These are phyloP conservation scores for Ips nitidus DNA, from an alignment of 1,140 invertebrate genomes.

Conservation along the genomic window DNA sequence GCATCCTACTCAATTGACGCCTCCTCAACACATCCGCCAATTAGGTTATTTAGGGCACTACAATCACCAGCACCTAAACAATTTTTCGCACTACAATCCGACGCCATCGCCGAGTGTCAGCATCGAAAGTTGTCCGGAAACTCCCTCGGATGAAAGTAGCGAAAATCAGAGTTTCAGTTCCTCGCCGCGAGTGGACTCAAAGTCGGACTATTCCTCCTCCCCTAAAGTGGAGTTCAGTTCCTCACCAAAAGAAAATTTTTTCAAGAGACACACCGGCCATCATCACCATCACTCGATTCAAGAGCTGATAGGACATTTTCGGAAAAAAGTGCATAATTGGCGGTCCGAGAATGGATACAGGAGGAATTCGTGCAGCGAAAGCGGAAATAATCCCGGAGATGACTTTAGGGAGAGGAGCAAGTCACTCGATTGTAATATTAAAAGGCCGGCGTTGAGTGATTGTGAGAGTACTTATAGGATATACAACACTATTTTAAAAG, in stretches of 20 bases:
- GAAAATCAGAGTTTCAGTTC: slow-evolving; percentile 47
- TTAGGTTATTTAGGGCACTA: slow-evolving; percentile 34
- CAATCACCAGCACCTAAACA: slow-evolving; percentile 33
- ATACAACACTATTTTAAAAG: slow-evolving; percentile 74
- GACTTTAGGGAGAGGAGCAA: slow-evolving; percentile 75
- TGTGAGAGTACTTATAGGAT: slow-evolving; percentile 80
- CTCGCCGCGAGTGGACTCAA: slow-evolving; percentile 32
- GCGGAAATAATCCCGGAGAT: slow-evolving; percentile 57
- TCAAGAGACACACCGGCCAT: slow-evolving; percentile 39
- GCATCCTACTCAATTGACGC: slow-evolving; percentile 22
- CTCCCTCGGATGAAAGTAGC: slow-evolving; percentile 35
- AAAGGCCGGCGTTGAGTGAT: slow-evolving; percentile 56
- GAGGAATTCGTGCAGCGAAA: slow-evolving; percentile 53
- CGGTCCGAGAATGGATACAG: slow-evolving; percentile 54
- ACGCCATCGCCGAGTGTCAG: slow-evolving; percentile 35
- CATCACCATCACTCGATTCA: slow-evolving; percentile 69
- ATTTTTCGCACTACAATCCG: slow-evolving; percentile 32
- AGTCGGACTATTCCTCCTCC: slow-evolving; percentile 26
- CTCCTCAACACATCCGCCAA: slow-evolving; percentile 15
- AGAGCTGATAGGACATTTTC: slow-evolving; percentile 71
- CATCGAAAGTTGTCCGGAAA: slow-evolving; percentile 46
- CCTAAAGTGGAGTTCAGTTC: slow-evolving; percentile 45
- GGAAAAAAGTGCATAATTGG: slow-evolving; percentile 67
- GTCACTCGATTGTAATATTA: slow-evolving; percentile 69
- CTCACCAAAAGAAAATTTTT: slow-evolving; percentile 44